Conservation (phyloP, 2,888 invertebrate species). For the Drosophila eohydei region DNA sequence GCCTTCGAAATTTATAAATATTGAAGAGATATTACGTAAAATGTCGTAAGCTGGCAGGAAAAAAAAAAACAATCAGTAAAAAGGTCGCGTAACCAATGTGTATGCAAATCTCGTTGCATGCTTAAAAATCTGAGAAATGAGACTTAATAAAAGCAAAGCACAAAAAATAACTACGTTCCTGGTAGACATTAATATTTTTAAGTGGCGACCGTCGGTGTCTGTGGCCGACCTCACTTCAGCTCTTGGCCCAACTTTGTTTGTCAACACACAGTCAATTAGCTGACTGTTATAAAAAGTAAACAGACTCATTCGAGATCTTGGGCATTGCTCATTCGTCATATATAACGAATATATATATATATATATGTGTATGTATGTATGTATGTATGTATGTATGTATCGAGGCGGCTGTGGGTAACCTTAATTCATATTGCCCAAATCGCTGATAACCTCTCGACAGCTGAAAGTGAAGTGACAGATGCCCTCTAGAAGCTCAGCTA, state of each 20-base stretch:
- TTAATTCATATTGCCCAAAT: constrained; percentile 8
- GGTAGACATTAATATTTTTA: constrained; percentile 4
- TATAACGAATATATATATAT: neutral
- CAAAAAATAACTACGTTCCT: neutral
- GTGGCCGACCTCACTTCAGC: constrained; percentile 17
- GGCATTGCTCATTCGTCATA: constrained; percentile 18
- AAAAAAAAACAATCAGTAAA: constrained; percentile 3
- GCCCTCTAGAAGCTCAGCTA: neutral
- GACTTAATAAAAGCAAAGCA: neutral
- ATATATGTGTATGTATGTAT: neutral
- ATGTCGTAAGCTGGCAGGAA: neutral
- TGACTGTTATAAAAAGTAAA: constrained; percentile 42
- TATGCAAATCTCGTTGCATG: constrained; percentile 9
- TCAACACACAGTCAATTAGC: constrained; percentile 39
- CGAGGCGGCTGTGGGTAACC: neutral
- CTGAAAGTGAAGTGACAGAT: neutral
- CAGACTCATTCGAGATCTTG: constrained; percentile 42
- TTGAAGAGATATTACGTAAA: constrained; percentile 10
- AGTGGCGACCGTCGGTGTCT: neutral
- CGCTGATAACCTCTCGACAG: constrained; percentile 37
- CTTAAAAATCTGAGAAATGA: constrained; percentile 8
- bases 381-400: neutral
- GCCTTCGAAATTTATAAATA: constrained; percentile 5
- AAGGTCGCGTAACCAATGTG: neutral
- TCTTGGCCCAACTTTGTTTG: neutral